Evolutionary conservation across 2,797 vertebrate genomes (phyloP).

Genomic region (Muscicapa comitata): DNA sequence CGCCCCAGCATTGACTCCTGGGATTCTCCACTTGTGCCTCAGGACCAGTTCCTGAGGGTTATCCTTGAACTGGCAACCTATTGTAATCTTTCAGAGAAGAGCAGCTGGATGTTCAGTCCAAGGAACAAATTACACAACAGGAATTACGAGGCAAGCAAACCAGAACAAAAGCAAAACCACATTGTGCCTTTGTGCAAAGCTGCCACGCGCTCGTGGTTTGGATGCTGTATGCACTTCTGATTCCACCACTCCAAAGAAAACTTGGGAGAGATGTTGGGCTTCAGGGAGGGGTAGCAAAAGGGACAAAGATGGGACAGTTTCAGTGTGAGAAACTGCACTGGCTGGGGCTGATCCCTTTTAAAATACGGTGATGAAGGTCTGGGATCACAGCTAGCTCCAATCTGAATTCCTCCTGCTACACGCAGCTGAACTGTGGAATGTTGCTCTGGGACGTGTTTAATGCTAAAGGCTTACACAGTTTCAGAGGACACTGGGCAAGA

Average conservation of each 20-base stretch:
- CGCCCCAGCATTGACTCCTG: background rate
- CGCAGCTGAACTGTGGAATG: background rate
- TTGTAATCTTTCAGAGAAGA: background rate
- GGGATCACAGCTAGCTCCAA: background rate
- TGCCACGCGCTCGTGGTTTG: background rate
- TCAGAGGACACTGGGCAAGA: background rate
- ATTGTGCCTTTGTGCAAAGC: background rate
- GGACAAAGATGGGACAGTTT: background rate
- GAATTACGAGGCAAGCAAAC: background rate
- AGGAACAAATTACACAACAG: background rate
- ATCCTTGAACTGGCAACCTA: background rate
- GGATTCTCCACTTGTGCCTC: background rate
- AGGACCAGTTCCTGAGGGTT: background rate
- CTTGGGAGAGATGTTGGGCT: background rate
- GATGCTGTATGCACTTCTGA: fast-evolving
- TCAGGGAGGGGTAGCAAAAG: background rate
- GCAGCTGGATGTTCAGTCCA: background rate
- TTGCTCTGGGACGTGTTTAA: background rate
- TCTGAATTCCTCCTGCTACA: fast-evolving
- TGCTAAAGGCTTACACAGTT: background rate
- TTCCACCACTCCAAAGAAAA: background rate
- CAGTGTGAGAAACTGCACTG: background rate
- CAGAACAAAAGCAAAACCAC: background rate
- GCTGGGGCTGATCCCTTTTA: fast-evolving
- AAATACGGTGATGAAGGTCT: background rate